These are phyloP conservation scores for Standfussiana lucernea DNA, from an alignment of 2,888 invertebrate genomes.

Conservation along the genomic window DNA sequence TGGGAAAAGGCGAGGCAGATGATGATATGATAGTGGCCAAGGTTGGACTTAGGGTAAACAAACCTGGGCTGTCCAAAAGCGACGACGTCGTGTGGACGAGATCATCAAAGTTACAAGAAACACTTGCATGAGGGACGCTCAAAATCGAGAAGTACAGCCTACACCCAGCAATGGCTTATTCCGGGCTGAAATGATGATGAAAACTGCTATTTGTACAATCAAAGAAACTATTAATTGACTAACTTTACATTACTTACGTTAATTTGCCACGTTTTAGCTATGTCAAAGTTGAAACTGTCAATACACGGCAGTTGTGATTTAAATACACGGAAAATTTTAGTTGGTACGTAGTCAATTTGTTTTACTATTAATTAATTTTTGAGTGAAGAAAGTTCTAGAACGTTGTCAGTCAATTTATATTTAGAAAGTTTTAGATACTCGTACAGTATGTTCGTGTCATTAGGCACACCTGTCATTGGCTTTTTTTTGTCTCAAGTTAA, in stretches of 20 bases:
- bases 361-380: background rate
- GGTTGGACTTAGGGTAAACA: no score
- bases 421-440: slow-evolving; percentile 42
- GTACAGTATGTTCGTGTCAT: slow-evolving; percentile 10
- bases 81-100: no score
- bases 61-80: no score
- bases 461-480: slow-evolving; percentile 25
- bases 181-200: no score
- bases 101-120: no score
- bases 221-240: no score
- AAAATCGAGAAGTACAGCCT: no score
- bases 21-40: background rate
- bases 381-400: slow-evolving; percentile 1
- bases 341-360: background rate
- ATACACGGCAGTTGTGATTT: background rate
- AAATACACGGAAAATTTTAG: background rate
- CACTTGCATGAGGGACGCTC: no score
- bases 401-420: slow-evolving; percentile 1
- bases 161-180: no score
- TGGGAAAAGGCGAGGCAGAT: background rate
- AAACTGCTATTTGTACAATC: no score
- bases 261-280: no score
- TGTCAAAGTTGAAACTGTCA: background rate
- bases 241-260: no score
- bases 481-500: slow-evolving; percentile 34